Base-by-base conservation (phyloP, 2,888 invertebrate species). In the Baronia brevicornis region DNA sequence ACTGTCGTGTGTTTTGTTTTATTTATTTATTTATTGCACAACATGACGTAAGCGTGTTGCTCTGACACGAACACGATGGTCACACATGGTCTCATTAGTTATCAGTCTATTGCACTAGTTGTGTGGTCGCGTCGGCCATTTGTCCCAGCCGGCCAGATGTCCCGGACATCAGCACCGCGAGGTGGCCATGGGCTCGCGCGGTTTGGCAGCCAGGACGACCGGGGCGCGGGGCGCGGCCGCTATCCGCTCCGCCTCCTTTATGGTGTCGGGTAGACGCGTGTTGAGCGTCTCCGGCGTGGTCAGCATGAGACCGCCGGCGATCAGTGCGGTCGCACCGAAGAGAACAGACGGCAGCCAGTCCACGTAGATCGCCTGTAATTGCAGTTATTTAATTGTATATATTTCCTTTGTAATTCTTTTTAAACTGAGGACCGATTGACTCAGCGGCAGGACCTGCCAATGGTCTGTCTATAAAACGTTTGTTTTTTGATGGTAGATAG, bases 221-320 rank as follows among this genome's bases (percentile, higher is more conserved):
- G 11, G 23, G 5, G n/a, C 43, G 5, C 30, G 38, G 4, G 29
- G 33, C 7, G 35, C 37, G 21, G 39, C 40, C 4, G 68, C 54
- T 33, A 88, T 70, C 12, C 65, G 61, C 51, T 87, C 84, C 0
- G 89, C 89, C 46, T 90, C 89, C 20, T 71, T 62, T 38, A 89
- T 84, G 35, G 88, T 89, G 53, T 89, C 87, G 1, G 90, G 89
- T 24, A 89, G 60, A 5, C 85, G 71, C 17, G 82, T 71, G 62
- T 88, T 75, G 15, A 88, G 80, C 2, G 89, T 89, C 73, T 90
- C 89, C 1, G 90, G 90, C 24, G 90, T 89, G 25, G 80, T 72
- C 48, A 89, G 62, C 57, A 88, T 85, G 29, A 89, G 68, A 11
- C 65, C 67, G 12, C 86, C 89, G 5, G 89, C 86, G 19, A 82